Evolutionary conservation across 2,113 vertebrate genomes (phyloP), one percentile per base, ranked within the genome.

Genomic region (Sapayoa aenigma): DNA sequence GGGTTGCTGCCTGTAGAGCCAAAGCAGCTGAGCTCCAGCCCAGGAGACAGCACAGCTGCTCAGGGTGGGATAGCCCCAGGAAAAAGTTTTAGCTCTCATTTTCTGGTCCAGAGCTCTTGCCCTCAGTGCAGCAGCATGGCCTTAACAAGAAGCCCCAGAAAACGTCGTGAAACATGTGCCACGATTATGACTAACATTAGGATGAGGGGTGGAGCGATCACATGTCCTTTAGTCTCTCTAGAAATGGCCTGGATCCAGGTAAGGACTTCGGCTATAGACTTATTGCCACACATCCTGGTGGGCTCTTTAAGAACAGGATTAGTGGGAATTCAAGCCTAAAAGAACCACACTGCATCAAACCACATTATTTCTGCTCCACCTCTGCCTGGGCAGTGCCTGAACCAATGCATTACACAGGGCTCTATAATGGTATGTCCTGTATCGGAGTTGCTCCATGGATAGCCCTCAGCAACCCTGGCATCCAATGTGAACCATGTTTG

Each of bases 1-100:
- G 60, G 33, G 49, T 86, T 92, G 49, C 79, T 91, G 66, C 74
- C 42, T 87, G 47, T 9, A 20, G 20, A 91, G 59, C 60, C 8
- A 28, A 47, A 91, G 74, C 71, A 90, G 93, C 66, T 89, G 84
- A 89, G 60, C 80, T 74, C 59, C 6, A 10, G 56, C 69, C 44
- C 89, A 55, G 66, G 80, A 84, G 77, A 80, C 92, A 81, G 77
- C 35, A 59, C 6, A 41, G 89, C 62, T 91, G 77, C 60, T 42
- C 42, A 33, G 25, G 23, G n/a, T 87, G 41, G 55, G 87, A 72
- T 18, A 84, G 50, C 28, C 94, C 55, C 73, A 58, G 60, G 15
- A 79, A 78, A 69, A 81, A 77, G 12, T 25, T 66, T 89, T 39
- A 69, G 59, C 28, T 96, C 84, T 84, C 46, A 17, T 90, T 80